phyloP scores from a whole-genome alignment of 2,888 invertebrate species.

The Plutella xylostella region DNA sequence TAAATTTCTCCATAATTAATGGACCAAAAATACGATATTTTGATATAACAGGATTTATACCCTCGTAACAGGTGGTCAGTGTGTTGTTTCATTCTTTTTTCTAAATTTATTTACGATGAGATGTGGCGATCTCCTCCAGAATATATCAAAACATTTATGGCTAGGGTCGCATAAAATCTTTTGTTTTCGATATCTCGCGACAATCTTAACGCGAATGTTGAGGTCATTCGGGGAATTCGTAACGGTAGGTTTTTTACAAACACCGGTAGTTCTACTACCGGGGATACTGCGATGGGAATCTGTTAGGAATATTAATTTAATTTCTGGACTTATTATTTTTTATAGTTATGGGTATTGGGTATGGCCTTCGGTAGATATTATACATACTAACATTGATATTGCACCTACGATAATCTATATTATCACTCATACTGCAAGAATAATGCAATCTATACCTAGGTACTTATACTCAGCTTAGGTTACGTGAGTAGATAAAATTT shows the following conservation, averaged over 20 bases:
- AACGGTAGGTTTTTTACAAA: constrained; percentile 3
- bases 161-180: neutral
- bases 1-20: constrained; percentile 63
- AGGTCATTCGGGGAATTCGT: constrained; percentile 1
- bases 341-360: no score
- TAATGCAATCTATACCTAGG: no score
- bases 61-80: constrained; percentile 56
- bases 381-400: no score
- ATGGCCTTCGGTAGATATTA: no score
- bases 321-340: no score
- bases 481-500: no score
- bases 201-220: neutral
- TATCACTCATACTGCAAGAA: no score
- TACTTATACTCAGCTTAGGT: no score
- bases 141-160: constrained; percentile 2
- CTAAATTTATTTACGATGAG: neutral
- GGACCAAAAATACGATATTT: constrained; percentile 44
- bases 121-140: neutral
- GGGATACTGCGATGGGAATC: neutral
- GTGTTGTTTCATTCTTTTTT: constrained; percentile 4
- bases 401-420: no score
- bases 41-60: constrained; percentile 51
- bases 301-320: neutral
- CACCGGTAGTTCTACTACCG: neutral
- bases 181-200: neutral